These are phyloP conservation scores for Xestia sexstrigata DNA, from an alignment of 2,888 invertebrate genomes.

Conservation along the genomic window DNA sequence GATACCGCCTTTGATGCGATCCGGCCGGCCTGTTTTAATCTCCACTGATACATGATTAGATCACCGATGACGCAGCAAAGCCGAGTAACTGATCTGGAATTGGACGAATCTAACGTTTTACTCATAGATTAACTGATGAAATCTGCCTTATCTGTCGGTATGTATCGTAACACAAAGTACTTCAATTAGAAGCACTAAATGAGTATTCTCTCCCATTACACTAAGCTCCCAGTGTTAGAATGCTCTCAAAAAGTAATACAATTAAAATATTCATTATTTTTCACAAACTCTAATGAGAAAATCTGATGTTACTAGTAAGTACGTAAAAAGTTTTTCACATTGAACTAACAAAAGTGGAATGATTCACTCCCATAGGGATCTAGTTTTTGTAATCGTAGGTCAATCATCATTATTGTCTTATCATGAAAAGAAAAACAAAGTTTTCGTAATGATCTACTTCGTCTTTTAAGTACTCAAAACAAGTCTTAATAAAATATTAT, in stretches of 20 bases:
- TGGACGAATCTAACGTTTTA: slow-evolving; percentile 81
- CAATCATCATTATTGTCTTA: neutral
- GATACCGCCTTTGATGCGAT: slow-evolving; percentile 90
- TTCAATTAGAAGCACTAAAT: slow-evolving; percentile 63
- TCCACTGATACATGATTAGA: slow-evolving; percentile 90
- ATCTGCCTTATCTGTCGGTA: slow-evolving; percentile 67
- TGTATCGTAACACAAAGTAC: slow-evolving; percentile 53
- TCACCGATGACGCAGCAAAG: slow-evolving; percentile 89
- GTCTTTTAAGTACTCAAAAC: neutral
- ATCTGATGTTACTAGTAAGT: neutral
- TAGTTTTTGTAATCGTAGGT: neutral
- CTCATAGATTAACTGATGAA: slow-evolving; percentile 81
- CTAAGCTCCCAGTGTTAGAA: slow-evolving; percentile 31
- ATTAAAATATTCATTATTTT: slow-evolving; percentile 23
- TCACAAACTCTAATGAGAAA: neutral
- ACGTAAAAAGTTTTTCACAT: neutral
- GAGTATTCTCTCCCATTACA: slow-evolving; percentile 45
- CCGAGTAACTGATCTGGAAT: slow-evolving; percentile 87
- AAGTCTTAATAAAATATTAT: neutral
- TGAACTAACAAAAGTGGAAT: neutral
- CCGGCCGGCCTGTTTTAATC: slow-evolving; percentile 90
- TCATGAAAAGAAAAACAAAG: neutral
- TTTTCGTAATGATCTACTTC: neutral
- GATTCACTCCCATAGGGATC: neutral
- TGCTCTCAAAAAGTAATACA: slow-evolving; percentile 17